Conservation (phyloP, 2,113 vertebrate species). For the Cyprinodon tularosa region DNA sequence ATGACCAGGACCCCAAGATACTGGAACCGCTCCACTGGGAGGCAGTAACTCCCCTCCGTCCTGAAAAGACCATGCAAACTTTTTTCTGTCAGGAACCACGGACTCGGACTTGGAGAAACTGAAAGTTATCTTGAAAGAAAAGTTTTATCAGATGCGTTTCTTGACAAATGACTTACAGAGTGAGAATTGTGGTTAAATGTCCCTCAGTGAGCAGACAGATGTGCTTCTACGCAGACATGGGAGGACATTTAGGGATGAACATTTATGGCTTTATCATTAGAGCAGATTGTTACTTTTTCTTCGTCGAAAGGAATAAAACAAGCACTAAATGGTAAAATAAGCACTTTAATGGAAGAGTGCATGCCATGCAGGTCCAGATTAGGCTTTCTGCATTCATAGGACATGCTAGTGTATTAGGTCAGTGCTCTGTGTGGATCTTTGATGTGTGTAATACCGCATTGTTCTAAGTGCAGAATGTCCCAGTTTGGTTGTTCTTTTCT, state of each 20-base stretch:
- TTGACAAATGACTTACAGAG: too few species aligned
- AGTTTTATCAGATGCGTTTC: too few species aligned
- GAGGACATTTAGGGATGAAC: constrained; percentile 29
- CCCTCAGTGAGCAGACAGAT: constrained; percentile 21
- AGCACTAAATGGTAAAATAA: constrained; percentile 24
- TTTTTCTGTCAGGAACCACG: too few species aligned
- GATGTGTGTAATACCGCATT: constrained; percentile 58
- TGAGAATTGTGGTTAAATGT: background rate
- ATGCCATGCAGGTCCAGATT: constrained; percentile 9
- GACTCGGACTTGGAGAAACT: too few species aligned
- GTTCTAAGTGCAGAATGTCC: constrained; percentile 74
- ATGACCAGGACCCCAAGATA: too few species aligned
- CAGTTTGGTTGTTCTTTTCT: constrained; percentile 62
- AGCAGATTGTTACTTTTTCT: constrained; percentile 40
- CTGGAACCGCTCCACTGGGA: too few species aligned
- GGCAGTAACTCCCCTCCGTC: too few species aligned
- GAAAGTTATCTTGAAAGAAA: too few species aligned
- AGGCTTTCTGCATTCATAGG: constrained; percentile 31
- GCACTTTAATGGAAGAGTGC: constrained; percentile 29
- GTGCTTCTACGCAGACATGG: constrained; percentile 17
- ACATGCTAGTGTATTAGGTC: constrained; percentile 50
- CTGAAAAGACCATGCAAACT: too few species aligned
- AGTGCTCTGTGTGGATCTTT: constrained; percentile 35
- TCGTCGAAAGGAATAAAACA: constrained; percentile 23
- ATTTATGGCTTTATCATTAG: constrained; percentile 6